Base-by-base conservation (phyloP, 1,140 invertebrate species). In the Ctenoplectra terminalis region DNA sequence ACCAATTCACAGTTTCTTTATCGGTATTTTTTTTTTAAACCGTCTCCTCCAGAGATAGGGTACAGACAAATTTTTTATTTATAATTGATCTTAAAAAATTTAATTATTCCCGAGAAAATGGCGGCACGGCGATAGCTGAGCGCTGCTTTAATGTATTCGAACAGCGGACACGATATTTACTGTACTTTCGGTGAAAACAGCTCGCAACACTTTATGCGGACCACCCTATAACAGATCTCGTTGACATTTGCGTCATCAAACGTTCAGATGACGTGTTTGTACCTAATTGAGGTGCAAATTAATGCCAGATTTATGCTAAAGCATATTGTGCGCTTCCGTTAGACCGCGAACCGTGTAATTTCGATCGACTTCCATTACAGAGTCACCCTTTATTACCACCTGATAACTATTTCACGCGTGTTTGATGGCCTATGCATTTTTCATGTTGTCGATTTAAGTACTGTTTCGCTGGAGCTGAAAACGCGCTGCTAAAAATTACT, bases 241-340 rank as follows among this genome's bases (percentile, higher is more conserved):
- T 34, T 29, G 17, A 54, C n/a, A n/a, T 17, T 31, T 43, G 15
- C 37, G 34, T 67, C 48, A 67, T 43, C 34, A n/a, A 31, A 34
- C 7, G 20, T 9, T n/a, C 34, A 50, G 9, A 4, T 26, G 74
- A 76, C 46, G 17, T 20, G 26, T 7, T 15, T 23, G 43, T 13
- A n/a, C 26, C 15, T 76, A 54, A 67, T 76, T 67, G 20, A 56
- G 11, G n/a, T 43, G 61, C 20, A 67, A 67, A 76, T 67, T 76
- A 76, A 29, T 37, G 48, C 23, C 48, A 54, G 34, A 67, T 54
- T 67, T 54, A 43, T 56, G 37, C 34, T 13, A 11, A 43, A 17
- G 6, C 15, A 26, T 13, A 20, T 50, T 31, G 37, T 13, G 26
- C 15, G 58, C 17, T 40, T 15, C 8, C 20, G 8, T 5, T 34